Conservation (phyloP, 1,140 invertebrate species). For the Sinonovacula constricta region DNA sequence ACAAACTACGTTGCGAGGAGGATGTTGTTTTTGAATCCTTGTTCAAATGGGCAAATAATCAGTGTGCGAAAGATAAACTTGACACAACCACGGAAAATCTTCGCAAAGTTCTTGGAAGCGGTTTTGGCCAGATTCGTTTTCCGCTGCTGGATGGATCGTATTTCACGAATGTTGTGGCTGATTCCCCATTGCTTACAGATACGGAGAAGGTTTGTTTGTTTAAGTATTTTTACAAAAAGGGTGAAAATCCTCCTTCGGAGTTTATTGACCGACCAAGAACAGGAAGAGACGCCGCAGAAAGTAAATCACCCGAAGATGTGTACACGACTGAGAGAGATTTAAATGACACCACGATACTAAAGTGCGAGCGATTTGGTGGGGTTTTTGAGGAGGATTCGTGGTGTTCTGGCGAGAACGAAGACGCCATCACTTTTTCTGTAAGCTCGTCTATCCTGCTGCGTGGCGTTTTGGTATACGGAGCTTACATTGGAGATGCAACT, state of each 20-base stretch:
- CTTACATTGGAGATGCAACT: conserved; percentile 59
- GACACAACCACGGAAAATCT: conserved; percentile 50
- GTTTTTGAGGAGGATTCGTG: conserved; percentile 59
- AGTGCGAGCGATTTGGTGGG: conserved; percentile 52
- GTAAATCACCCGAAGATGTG: neutral
- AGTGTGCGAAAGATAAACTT: conserved; percentile 49
- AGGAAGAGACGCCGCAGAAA: neutral
- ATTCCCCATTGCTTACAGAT: conserved; percentile 55
- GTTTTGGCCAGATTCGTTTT: conserved; percentile 57
- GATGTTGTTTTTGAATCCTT: conserved; percentile 44
- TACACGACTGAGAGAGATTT: neutral
- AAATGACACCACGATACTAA: conserved; percentile 48
- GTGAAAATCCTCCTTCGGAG: conserved; percentile 12
- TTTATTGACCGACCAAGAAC: neutral
- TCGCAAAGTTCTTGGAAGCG: conserved; percentile 50
- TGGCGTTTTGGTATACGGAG: conserved; percentile 57
- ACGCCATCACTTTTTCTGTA: conserved; percentile 53
- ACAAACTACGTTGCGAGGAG: conserved; percentile 58
- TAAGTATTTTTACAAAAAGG: conserved; percentile 59
- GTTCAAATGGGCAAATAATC: conserved; percentile 51
- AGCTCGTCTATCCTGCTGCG: conserved; percentile 51
- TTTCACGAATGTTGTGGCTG: conserved; percentile 58
- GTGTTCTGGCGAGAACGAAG: conserved; percentile 60
- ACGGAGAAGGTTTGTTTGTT: conserved; percentile 60
- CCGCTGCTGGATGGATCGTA: conserved; percentile 56